Evolutionary conservation across 2,888 invertebrate species (phyloP), one percentile per base, ranked within the genome.

Genomic region (Meliscaeva auricollis): DNA sequence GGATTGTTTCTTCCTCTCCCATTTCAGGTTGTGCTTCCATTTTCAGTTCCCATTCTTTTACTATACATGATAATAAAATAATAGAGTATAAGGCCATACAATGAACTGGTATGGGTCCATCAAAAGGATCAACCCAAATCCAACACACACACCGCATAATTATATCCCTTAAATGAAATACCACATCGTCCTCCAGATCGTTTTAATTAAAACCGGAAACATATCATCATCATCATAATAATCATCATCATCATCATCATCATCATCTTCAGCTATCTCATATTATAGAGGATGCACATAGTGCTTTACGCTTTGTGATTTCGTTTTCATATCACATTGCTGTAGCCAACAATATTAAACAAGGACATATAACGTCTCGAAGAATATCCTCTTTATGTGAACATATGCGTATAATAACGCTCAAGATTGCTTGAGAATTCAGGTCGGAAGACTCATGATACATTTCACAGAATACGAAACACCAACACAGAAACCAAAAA

Each of bases 141-240:
- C 70, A 68, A 83, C 58, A 41, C 52, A 48, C 68, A 72, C 64
- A 66, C 66, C 74, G 70, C 70, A 85, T 85, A 81, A 77, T 81
- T 70, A 77, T 50, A 73, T 56, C 54, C 81, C 56, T 68, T 85
- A 81, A 85, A 81, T 54, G 69, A 75, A 73, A 85, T 80, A 60
- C 60, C 72, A 76, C 68, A 69, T 46, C 56, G 72, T 74, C 48
- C 17, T 60, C 72, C 72, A 73, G 68, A 81, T 81, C 68, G 68
- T 81, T 80, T 85, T 85, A 85, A 85, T 85, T 85, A 85, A 85
- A 85, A 81, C 41, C 73, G 81, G 73, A 81, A 74, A 81, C 81
- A 81, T 85, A 85, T 69, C 76, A 85, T 76, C 56, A 85, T 69
- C 30, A 72, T 77, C 35, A 38, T 66, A n/a, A 56, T 41, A n/a